phyloP scores from a whole-genome alignment of 2,113 vertebrate species.

The Balaenoptera acutorostrata region DNA sequence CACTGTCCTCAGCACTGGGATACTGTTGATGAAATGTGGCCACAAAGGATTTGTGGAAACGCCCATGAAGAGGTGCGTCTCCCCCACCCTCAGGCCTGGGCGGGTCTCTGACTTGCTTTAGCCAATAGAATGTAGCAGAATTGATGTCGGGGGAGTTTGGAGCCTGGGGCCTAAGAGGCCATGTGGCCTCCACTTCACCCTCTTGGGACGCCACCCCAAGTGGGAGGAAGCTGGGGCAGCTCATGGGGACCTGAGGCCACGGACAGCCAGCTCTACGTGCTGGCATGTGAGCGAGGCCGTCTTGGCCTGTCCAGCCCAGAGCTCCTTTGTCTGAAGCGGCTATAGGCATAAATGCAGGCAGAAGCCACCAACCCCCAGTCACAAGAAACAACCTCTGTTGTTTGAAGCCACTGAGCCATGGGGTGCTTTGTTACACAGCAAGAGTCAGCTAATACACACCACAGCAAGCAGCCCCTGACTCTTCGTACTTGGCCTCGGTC shows the following conservation, averaged over 20 bases:
- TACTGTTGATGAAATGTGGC: rapidly evolving
- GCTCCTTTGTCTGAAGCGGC: background rate
- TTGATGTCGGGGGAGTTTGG: background rate
- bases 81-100: background rate
- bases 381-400: rapidly evolving
- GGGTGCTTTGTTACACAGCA: background rate
- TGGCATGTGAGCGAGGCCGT: background rate
- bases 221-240: background rate
- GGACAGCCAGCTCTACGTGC: background rate
- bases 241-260: background rate
- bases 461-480: background rate
- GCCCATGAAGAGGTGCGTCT: background rate
- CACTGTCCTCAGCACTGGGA: rapidly evolving
- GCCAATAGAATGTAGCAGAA: background rate
- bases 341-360: no score
- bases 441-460: background rate
- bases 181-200: background rate
- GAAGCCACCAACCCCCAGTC: background rate
- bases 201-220: background rate
- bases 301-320: background rate
- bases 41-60: background rate
- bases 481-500: rapidly evolving
- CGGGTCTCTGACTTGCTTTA: background rate
- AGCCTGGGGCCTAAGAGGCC: background rate
- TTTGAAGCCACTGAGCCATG: background rate